phyloP scores from a whole-genome alignment of 2,888 invertebrate genomes.

The Dorcus parallelipipedus region DNA sequence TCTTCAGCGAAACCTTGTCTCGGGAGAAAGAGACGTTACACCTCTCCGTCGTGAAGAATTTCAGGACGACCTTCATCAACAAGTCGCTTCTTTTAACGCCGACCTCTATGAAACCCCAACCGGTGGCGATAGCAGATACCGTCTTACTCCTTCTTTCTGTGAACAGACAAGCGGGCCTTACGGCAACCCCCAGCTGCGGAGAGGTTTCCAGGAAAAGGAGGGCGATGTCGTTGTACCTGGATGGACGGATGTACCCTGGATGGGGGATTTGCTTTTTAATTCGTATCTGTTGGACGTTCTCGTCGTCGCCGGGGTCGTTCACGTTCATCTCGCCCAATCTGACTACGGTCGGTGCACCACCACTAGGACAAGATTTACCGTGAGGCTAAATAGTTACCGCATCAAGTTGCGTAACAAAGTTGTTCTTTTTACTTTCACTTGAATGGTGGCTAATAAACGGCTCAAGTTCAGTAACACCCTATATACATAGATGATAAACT shows the following conservation, averaged over 20 bases:
- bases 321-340: constrained; percentile 23
- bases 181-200: constrained; percentile 38
- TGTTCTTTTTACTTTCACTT: too few species aligned
- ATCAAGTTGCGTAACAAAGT: too few species aligned
- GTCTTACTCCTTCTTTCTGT: neutral
- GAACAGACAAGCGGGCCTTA: constrained; percentile 47
- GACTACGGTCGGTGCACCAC: constrained; percentile 17
- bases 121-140: constrained; percentile 43
- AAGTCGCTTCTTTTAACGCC: constrained; percentile 33
- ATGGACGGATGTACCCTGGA: constrained; percentile 40
- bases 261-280: constrained; percentile 36
- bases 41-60: constrained; percentile 34
- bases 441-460: too few species aligned
- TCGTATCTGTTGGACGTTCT: constrained; percentile 35
- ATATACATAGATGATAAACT: too few species aligned
- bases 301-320: constrained; percentile 34
- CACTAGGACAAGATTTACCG: constrained; percentile 6
- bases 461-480: too few species aligned
- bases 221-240: constrained; percentile 50
- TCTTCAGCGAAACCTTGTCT: constrained; percentile 25
- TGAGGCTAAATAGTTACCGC: too few species aligned
- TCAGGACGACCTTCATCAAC: constrained; percentile 53
- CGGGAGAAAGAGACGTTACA: constrained; percentile 39
- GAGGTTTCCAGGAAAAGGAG: constrained; percentile 40
- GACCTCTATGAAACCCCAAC: constrained; percentile 49